Evolutionary conservation across 2,888 invertebrate genomes (phyloP).

Genomic region (Macrosoma leucophasiata): DNA sequence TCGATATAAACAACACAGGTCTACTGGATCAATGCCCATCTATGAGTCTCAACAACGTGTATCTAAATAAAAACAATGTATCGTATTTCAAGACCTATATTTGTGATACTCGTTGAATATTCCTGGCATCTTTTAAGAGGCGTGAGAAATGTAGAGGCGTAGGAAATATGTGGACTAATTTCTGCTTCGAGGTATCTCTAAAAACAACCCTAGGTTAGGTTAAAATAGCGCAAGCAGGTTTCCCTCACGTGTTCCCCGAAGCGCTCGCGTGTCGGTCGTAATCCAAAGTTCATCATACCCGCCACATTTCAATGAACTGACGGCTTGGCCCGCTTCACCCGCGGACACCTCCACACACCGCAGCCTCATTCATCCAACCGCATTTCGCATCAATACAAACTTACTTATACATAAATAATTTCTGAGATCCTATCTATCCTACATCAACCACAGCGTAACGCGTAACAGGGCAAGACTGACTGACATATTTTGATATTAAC

Average conservation of each 20-base stretch:
- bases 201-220: constrained; percentile 26
- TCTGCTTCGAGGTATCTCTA: constrained; percentile 5
- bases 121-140: no score
- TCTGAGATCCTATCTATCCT: no score
- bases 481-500: no score
- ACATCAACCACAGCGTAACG: no score
- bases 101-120: background rate
- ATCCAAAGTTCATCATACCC: constrained; percentile 53
- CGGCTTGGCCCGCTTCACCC: constrained; percentile 22
- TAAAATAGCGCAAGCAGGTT: constrained; percentile 47
- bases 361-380: background rate
- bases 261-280: constrained; percentile 39
- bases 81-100: background rate
- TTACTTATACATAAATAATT: no score
- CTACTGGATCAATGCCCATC: no score
- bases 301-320: constrained; percentile 52
- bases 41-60: no score
- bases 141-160: constrained; percentile 3
- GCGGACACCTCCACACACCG: constrained; percentile 10
- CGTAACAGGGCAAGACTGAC: no score
- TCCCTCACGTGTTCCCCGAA: constrained; percentile 36
- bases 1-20: no score
- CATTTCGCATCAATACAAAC: no score
- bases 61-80: no score
- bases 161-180: constrained; percentile 3